Percentiles rank a stretch among this genome's conserved stretches.
These are phyloP conservation scores for Cyprinella venusta DNA, from an alignment of 2,797 vertebrate species.

Conservation along the genomic window DNA sequence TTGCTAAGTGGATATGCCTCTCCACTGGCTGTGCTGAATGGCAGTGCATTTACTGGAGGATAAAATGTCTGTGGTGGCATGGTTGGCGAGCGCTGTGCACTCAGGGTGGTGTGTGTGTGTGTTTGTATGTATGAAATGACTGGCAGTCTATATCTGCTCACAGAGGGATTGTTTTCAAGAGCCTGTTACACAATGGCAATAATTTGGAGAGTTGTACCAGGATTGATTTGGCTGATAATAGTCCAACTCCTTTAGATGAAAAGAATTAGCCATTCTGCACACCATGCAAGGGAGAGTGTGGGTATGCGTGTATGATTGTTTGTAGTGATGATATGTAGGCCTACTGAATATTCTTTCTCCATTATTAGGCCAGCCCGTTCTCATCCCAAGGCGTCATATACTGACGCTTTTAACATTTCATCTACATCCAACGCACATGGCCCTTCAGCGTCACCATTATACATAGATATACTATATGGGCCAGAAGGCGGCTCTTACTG, in stretches of 20 bases:
- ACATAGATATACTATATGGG: too few species aligned
- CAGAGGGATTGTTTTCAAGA: constrained; percentile 68
- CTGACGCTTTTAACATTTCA: too few species aligned
- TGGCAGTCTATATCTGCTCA: constrained; percentile 62
- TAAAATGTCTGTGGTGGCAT: constrained; percentile 60
- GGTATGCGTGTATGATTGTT: constrained; percentile 15
- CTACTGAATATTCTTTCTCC: constrained; percentile 22
- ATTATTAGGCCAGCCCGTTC: background rate
- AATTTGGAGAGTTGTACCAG: constrained; percentile 66
- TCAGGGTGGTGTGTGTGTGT: constrained; percentile 20
- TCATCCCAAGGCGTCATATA: too few species aligned
- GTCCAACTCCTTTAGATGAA: constrained; percentile 46
- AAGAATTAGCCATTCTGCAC: constrained; percentile 37
- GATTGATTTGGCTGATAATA: constrained; percentile 62
- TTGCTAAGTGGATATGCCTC: constrained; percentile 70
- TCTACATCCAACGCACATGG: too few species aligned
- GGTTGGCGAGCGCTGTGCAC: constrained; percentile 54
- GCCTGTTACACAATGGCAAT: constrained; percentile 65
- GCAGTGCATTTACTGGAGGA: constrained; percentile 63
- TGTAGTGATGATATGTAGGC: background rate
- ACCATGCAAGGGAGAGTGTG: constrained; percentile 6
- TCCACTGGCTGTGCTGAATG: constrained; percentile 58
- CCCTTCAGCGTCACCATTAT: too few species aligned
- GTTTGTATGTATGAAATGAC: constrained; percentile 9
- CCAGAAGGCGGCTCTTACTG: too few species aligned